These are phyloP conservation scores for Agonum fuliginosum DNA, from an alignment of 2,888 invertebrate species.

Conservation along the genomic window DNA sequence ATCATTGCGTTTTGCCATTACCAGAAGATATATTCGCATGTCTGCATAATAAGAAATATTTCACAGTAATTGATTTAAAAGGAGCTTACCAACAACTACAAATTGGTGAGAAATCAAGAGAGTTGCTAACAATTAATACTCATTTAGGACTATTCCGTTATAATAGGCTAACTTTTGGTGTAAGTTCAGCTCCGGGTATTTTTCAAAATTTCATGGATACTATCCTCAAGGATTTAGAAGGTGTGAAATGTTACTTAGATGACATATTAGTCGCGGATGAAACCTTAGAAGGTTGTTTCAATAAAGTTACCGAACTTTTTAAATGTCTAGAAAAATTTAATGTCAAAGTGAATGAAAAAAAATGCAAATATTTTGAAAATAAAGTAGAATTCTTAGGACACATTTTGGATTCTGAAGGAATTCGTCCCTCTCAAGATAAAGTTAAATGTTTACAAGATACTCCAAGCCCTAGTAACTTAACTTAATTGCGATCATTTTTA, in stretches of 20 bases:
- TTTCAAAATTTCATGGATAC: conserved; percentile 63
- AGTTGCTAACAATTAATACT: conserved; percentile 65
- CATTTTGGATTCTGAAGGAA: conserved; percentile 58
- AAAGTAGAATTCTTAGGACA: conserved; percentile 65
- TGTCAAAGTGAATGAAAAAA: conserved; percentile 63
- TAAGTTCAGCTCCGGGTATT: conserved; percentile 64
- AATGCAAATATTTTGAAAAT: conserved; percentile 63
- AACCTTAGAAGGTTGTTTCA: conserved; percentile 58
- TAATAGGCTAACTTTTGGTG: conserved; percentile 65
- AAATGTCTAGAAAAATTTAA: conserved; percentile 62
- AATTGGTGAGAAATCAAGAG: conserved; percentile 63
- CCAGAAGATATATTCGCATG: conserved; percentile 66
- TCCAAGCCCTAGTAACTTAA: not conserved
- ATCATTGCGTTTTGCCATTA: conserved; percentile 66
- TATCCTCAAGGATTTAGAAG: conserved; percentile 59
- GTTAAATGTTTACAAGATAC: conserved; percentile 30
- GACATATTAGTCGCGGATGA: conserved; percentile 62
- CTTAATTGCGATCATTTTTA: not conserved
- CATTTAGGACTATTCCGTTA: conserved; percentile 65
- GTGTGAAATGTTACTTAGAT: conserved; percentile 64
- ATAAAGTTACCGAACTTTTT: conserved; percentile 60
- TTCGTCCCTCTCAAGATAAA: conserved; percentile 5
- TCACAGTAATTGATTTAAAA: conserved; percentile 64
- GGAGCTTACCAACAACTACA: conserved; percentile 66
- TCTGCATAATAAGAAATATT: conserved; percentile 64